Evolutionary conservation across 2,888 invertebrate genomes (phyloP), one percentile per base, ranked within the genome.

Genomic region (Nezara viridula): DNA sequence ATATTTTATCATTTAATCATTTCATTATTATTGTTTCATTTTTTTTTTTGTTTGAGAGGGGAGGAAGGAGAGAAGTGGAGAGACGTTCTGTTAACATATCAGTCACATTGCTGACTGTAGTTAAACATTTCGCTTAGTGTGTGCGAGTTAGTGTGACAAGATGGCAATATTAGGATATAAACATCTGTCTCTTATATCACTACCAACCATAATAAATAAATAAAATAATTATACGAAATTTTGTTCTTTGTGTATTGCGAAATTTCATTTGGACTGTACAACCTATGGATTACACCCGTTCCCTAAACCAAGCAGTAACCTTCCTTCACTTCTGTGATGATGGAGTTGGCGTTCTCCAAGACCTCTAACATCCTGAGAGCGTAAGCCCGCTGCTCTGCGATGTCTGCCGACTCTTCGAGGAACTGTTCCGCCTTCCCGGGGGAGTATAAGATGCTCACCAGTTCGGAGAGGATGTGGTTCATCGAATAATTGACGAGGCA

Each of bases 401-500:
- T 94, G 91, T 94, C 94, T 91, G 94, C 94, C 0, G 95, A 95
- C 91, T 95, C 95, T 52, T 94, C 93, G 73, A 95, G 92, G 52
- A 95, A 92, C 32, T 93, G 93, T 90, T 94, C 93, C 89, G 95
- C 94, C 91, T 94, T 93, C 88, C 94, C 94, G 85, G 93, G 93
- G 91, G 94, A 94, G 92, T 95, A 95, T 87, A 95, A 92, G 91
- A 94, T 94, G 89, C 94, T 94, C 14, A 95, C 95, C 88, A 95
- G 92, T 92, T 95, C 95, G 90, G 94, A 94, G 92, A 95, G 95
- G 86, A 95, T 92, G 92, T 95, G 95, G 92, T 95, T 94, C 92
- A 95, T 94, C 21, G 95, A 94, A 92, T 93, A 93, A 92, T 95
- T 95, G 86, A 95, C 95, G 89, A 95, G 92, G 92, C 95, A 95